These are phyloP conservation scores for Yponomeuta plumbellus DNA, from an alignment of 2,888 invertebrate species.

Conservation along the genomic window DNA sequence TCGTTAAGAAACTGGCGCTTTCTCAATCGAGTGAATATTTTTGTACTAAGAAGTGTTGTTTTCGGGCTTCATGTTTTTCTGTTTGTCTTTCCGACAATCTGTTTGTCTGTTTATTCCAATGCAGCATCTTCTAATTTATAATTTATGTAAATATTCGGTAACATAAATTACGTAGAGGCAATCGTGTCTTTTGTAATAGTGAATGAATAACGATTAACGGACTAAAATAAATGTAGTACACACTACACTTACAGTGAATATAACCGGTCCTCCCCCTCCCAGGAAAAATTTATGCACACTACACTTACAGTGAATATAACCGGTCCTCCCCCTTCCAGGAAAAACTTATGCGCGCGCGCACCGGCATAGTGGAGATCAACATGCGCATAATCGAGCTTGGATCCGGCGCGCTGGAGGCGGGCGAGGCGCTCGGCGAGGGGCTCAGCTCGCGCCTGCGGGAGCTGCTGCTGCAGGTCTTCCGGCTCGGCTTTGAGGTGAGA, in stretches of 20 bases:
- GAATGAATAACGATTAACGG: no score
- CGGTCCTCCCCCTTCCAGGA: conserved; percentile 33
- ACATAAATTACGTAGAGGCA: no score
- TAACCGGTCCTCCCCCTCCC: conserved; percentile 13
- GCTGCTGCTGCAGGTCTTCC: conserved; percentile 87
- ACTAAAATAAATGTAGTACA: no score
- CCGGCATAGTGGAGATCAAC: conserved; percentile 38
- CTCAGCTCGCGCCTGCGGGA: conserved; percentile 50
- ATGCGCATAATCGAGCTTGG: conserved; percentile 6
- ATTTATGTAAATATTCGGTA: no score
- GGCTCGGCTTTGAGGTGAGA: conserved; percentile 90
- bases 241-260: neutral
- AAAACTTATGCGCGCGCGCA: conserved; percentile 52
- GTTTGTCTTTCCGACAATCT: no score
- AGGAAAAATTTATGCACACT: conserved; percentile 56
- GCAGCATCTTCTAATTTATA: no score
- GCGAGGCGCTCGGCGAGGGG: conserved; percentile 31
- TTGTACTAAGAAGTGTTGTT: no score
- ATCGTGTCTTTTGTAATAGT: no score
- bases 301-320: neutral
- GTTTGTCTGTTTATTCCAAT: no score
- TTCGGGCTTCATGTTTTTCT: no score
- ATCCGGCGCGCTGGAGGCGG: conserved; percentile 41
- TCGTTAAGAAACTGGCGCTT: no score
- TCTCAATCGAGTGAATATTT: no score